Evolutionary conservation across 2,113 vertebrate genomes (phyloP).

Genomic region (Lophius piscatorius): DNA sequence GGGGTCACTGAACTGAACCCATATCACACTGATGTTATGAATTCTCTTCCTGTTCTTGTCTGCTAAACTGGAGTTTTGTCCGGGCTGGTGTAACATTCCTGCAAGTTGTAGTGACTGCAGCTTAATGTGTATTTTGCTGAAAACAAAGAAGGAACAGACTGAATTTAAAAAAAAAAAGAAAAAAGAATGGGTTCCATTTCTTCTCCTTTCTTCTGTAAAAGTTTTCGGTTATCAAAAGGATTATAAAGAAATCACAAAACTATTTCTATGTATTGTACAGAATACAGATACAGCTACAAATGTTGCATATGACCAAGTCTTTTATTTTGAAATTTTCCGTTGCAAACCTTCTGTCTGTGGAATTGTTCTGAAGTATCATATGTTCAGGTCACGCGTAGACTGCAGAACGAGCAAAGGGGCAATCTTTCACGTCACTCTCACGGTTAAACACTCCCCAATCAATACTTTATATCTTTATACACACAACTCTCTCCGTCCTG

Average conservation of each 20-base stretch:
- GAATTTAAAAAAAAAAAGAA: background rate
- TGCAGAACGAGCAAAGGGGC: constrained; percentile 57
- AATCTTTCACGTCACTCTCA: constrained; percentile 61
- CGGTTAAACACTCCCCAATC: constrained; percentile 58
- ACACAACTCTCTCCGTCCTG: constrained; percentile 82
- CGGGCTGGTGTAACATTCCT: constrained; percentile 76
- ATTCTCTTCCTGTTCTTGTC: constrained; percentile 66
- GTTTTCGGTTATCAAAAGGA: constrained; percentile 70
- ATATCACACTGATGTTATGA: constrained; percentile 59
- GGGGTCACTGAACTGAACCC: constrained; percentile 55
- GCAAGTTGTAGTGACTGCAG: constrained; percentile 70
- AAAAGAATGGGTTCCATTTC: constrained; percentile 44
- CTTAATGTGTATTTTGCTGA: constrained; percentile 71
- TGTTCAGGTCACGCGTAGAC: constrained; percentile 46
- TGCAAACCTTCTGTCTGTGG: constrained; percentile 66
- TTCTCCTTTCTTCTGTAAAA: constrained; percentile 72
- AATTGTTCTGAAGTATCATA: constrained; percentile 57
- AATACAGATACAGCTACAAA: constrained; percentile 75
- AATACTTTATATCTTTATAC: constrained; percentile 61
- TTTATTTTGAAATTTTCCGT: constrained; percentile 62
- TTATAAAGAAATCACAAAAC: constrained; percentile 67
- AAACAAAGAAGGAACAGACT: constrained; percentile 59
- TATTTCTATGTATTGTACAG: constrained; percentile 82
- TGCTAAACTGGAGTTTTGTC: constrained; percentile 71
- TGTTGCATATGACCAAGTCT: constrained; percentile 76